phyloP scores from a whole-genome alignment of 2,888 invertebrate genomes.

The Tromatobia lineatoria region DNA sequence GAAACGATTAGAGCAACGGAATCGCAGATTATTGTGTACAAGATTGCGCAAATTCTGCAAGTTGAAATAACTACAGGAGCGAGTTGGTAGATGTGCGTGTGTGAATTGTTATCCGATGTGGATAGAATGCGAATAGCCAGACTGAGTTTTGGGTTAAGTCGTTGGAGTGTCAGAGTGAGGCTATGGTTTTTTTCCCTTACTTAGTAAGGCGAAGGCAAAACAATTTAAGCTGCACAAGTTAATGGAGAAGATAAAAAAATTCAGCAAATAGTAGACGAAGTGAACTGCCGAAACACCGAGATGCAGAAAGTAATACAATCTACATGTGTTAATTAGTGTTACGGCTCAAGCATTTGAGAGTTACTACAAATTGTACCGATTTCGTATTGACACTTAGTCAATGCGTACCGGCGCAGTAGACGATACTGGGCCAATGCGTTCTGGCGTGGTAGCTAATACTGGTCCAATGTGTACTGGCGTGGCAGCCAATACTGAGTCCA shows the following conservation, averaged over 20 bases:
- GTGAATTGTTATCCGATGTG: background rate
- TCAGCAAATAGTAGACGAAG: background rate
- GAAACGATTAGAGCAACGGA: conserved; percentile 7
- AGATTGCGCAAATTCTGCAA: conserved; percentile 14
- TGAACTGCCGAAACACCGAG: too few species aligned
- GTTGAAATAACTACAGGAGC: background rate
- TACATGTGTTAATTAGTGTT: too few species aligned
- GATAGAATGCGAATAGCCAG: background rate
- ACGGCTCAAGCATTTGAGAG: too few species aligned
- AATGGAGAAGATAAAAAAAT: background rate
- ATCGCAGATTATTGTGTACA: conserved; percentile 13
- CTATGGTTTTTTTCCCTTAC: conserved; percentile 6
- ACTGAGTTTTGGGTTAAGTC: background rate
- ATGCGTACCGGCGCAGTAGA: too few species aligned
- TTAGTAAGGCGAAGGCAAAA: background rate
- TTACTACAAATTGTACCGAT: too few species aligned
- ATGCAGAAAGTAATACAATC: too few species aligned
- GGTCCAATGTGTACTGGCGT: too few species aligned
- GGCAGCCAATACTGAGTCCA: too few species aligned
- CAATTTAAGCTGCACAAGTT: background rate
- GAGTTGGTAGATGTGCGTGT: background rate
- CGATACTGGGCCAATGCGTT: too few species aligned
- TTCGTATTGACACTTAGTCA: too few species aligned
- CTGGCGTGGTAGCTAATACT: too few species aligned
- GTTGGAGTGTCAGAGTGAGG: background rate